Percentiles rank a stretch among this genome's conserved stretches.
Evolutionary conservation across 2,888 invertebrate genomes (phyloP).

Genomic region (Cryptosula pallasiana): DNA sequence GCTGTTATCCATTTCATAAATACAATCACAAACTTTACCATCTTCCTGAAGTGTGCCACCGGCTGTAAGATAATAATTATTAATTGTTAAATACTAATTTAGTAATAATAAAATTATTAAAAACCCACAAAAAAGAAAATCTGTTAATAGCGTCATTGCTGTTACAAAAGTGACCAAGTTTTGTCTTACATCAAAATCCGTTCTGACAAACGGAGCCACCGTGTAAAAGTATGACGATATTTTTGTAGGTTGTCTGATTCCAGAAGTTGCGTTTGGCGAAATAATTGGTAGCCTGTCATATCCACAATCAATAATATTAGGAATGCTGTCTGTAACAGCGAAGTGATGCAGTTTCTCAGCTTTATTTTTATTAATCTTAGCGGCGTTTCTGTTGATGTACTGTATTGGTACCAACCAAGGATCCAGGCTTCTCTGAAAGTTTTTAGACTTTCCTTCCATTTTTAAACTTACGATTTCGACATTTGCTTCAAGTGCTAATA

Average conservation of each 20-base stretch:
- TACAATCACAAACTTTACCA: conserved; percentile 33
- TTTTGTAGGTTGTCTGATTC: not conserved
- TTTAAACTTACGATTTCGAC: too few species aligned
- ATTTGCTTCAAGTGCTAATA: too few species aligned
- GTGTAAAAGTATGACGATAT: not conserved
- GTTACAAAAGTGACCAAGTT: too few species aligned
- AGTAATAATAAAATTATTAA: too few species aligned
- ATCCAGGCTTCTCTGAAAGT: too few species aligned
- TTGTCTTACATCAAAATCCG: not conserved
- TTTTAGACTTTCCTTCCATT: too few species aligned
- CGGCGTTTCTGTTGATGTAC: too few species aligned
- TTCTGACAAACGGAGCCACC: not conserved
- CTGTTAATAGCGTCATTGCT: too few species aligned
- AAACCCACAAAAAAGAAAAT: too few species aligned
- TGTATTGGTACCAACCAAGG: too few species aligned
- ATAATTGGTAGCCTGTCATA: not conserved
- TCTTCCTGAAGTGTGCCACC: conserved; percentile 30
- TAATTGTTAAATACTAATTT: too few species aligned
- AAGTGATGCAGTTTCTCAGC: not conserved
- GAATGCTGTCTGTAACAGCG: not conserved
- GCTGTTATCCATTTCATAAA: conserved; percentile 34
- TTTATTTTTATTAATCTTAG: too few species aligned
- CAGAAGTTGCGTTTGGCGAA: not conserved
- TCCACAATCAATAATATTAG: not conserved
- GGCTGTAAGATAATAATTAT: not conserved